Evolutionary conservation across 2,888 invertebrate genomes (phyloP).

Genomic region (Drosophila lacicola): DNA sequence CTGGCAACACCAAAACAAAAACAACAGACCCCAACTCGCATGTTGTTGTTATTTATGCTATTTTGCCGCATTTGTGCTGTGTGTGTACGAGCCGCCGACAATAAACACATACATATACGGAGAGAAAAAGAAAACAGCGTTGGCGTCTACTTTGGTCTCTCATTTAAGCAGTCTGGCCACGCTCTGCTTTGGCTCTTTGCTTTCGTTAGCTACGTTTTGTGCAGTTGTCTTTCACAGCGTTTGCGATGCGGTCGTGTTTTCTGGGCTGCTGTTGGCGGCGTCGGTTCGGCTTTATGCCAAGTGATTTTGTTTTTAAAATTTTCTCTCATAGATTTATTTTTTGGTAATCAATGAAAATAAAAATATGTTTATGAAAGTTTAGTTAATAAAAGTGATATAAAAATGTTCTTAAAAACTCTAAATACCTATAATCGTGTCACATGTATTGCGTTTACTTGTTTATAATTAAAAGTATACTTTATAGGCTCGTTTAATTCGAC

Average conservation of each 20-base stretch:
- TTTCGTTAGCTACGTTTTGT: conserved; percentile 52
- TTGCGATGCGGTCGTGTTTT: conserved; percentile 72
- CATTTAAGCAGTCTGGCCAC: conserved; percentile 60
- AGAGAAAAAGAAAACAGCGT: conserved; percentile 46
- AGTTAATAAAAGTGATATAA: conserved; percentile 17
- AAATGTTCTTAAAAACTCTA: conserved; percentile 8
- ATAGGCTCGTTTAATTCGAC: conserved; percentile 7
- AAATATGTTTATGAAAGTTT: conserved; percentile 11
- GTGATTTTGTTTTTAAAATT: conserved; percentile 50
- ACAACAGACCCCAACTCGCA: conserved; percentile 44
- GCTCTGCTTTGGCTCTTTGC: conserved; percentile 58
- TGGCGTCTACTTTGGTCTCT: conserved; percentile 48
- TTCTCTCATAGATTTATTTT: conserved; percentile 25
- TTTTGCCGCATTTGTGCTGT: conserved; percentile 54
- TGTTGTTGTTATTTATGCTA: conserved; percentile 68
- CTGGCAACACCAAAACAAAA: conserved; percentile 70
- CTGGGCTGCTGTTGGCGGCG: conserved; percentile 35
- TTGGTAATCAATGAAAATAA: conserved; percentile 42
- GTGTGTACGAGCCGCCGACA: conserved; percentile 36
- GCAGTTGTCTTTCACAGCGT: conserved; percentile 64
- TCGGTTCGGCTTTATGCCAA: conserved; percentile 60
- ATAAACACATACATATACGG: conserved; percentile 15
- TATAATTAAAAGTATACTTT: conserved; percentile 24
- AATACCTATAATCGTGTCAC: conserved; percentile 3
- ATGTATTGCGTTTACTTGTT: conserved; percentile 13